Evolutionary conservation across 1,140 invertebrate species (phyloP), one percentile per base, ranked within the genome.

Genomic region (Papilio glaucus): DNA sequence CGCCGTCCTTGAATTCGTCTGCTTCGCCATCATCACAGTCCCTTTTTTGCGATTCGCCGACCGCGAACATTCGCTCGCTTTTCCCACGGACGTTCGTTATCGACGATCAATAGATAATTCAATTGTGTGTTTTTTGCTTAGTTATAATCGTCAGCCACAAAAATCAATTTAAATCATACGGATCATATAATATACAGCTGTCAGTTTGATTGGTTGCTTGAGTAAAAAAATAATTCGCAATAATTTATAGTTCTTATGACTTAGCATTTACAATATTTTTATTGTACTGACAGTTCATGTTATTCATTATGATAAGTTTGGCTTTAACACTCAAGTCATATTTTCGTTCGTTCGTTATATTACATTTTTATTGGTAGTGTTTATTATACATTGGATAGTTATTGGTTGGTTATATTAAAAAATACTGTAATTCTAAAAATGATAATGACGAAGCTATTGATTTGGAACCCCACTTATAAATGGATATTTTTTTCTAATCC

Each of bases 21-120:
- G 76, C 72, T 81, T 83, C 78, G 84, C 83, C 77, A 90, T 89
- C 90, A 90, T 85, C 82, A 83, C 81, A 83, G 83, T 83, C 85
- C 87, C 85, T 89, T 91, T 92, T 92, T 92, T 92, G 85, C 86
- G 85, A 85, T 84, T 74, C 84, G 88, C 85, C 87, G 81, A 88
- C 85, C 85, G 86, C 88, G 83, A 89, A 89, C 83, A 85, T 82
- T 65, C 79, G 84, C 89, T 85, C 78, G 72, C 77, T 81, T 83
- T 90, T 92, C 89, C 83, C 90, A 92, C 87, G 88, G 77, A 84
- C 71, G 77, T 68, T 62, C 67, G 81, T 78, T 85, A 87, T 86
- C 86, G 83, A 84, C 72, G 76, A 82, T 87, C 78, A 84, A 88
- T 87, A 87, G 83, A 81, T 75, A 71, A 75, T 80, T 79, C 83